A percentile compares a stretch with the other conserved stretches of the same genome.
These are phyloP conservation scores for Styela clava DNA, from an alignment of 23 tunicate species.

Conservation along the genomic window DNA sequence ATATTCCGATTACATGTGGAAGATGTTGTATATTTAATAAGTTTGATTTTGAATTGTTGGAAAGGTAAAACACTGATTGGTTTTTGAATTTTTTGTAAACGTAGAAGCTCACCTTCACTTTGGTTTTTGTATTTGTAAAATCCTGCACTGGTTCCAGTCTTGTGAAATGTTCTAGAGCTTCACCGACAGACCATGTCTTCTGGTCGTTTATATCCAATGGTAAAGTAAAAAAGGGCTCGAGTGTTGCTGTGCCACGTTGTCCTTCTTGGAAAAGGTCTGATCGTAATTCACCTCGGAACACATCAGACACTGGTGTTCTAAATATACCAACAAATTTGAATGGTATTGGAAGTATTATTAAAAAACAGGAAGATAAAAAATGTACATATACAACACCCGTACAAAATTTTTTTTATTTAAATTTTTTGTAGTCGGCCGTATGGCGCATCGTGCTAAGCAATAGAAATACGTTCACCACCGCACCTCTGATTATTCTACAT, in stretches of 20 bases:
- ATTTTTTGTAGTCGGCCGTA: too few species aligned
- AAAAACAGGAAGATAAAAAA: too few species aligned
- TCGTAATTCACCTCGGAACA: constrained; percentile 85
- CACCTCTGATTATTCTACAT: too few species aligned
- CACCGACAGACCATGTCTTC: constrained; percentile 69
- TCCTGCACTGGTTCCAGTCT: constrained; percentile 32
- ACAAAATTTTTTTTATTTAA: too few species aligned
- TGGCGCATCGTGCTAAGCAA: too few species aligned
- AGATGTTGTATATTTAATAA: too few species aligned
- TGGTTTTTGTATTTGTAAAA: constrained; percentile 26
- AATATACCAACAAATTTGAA: not conserved
- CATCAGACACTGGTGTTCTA: constrained; percentile 67
- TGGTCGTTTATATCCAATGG: constrained; percentile 67
- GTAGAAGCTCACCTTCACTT: constrained; percentile 20
- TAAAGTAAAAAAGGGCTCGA: constrained; percentile 75
- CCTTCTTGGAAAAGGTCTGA: constrained; percentile 75
- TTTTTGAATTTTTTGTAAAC: too few species aligned
- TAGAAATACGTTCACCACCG: too few species aligned
- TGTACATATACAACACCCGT: too few species aligned
- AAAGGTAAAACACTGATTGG: too few species aligned
- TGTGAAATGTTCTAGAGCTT: constrained; percentile 71
- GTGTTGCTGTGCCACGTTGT: constrained; percentile 50
- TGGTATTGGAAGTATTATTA: not conserved
- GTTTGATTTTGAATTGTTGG: too few species aligned
- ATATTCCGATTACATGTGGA: too few species aligned